These are phyloP conservation scores for Coptodon bakossiorum DNA, from an alignment of 2,113 vertebrate genomes.

Conservation along the genomic window DNA sequence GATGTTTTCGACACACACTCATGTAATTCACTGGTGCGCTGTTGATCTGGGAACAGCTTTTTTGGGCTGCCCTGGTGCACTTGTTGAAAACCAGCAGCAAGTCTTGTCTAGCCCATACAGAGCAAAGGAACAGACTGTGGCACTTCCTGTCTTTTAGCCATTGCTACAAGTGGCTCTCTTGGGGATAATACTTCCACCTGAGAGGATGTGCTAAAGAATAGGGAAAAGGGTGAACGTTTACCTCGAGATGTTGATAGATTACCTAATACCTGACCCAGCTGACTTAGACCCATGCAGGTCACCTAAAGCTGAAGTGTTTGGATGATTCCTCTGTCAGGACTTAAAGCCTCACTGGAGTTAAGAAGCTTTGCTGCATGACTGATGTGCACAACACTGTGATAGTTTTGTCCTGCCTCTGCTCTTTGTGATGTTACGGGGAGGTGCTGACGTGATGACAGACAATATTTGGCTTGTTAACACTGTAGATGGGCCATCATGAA, in stretches of 20 bases:
- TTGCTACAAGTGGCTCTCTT: conserved; percentile 1
- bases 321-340: not conserved
- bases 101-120: not conserved
- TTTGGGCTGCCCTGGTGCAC: not conserved
- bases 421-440: not conserved
- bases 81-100: not conserved
- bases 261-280: not conserved
- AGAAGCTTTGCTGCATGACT: conserved; percentile 28
- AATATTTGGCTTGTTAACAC: not conserved
- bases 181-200: not conserved
- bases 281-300: not conserved
- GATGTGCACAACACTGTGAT: conserved; percentile 5
- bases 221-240: not conserved
- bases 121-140: not conserved
- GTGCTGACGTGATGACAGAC: not conserved
- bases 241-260: not conserved
- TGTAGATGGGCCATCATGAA: not conserved
- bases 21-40: not conserved
- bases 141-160: conserved; percentile 37
- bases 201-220: conserved; percentile 40
- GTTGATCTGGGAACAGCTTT: not conserved
- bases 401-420: not conserved
- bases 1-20: not conserved
- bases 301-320: not conserved
- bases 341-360: not conserved